Evolutionary conservation across 1,140 invertebrate genomes (phyloP).

Genomic region (Apis cerana): DNA sequence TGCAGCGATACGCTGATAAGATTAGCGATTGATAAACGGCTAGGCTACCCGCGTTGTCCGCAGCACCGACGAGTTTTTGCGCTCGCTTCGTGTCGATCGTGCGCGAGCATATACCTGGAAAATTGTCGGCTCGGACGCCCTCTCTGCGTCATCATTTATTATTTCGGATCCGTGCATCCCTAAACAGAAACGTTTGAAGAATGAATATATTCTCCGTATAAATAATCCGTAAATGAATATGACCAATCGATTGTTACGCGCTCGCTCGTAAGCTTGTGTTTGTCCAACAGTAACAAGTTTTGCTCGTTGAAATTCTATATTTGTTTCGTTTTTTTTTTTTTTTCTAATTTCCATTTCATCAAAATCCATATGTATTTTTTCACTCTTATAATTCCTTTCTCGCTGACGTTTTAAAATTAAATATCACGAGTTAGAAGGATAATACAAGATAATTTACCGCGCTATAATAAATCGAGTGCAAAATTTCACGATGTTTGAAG

Average conservation of each 20-base stretch:
- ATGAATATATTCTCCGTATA: background rate
- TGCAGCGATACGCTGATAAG: constrained; percentile 5
- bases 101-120: background rate
- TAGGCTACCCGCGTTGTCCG: background rate
- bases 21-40: constrained; percentile 10
- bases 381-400: too few species aligned
- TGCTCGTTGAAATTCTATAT: background rate
- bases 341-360: too few species aligned
- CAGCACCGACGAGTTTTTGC: background rate
- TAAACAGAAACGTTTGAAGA: background rate
- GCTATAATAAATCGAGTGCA: background rate
- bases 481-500: background rate
- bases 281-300: background rate
- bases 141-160: background rate
- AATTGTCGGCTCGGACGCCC: background rate
- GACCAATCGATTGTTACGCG: background rate
- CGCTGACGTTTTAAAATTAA: too few species aligned
- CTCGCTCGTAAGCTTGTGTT: background rate
- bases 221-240: constrained; percentile 1
- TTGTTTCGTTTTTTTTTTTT: background rate
- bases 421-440: too few species aligned
- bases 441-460: background rate
- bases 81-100: background rate
- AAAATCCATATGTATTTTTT: too few species aligned
- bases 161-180: background rate